Percentiles rank a stretch among this genome's conserved stretches.
Evolutionary conservation across 2,113 vertebrate genomes (phyloP).

Genomic region (Trematocara marginatum): DNA sequence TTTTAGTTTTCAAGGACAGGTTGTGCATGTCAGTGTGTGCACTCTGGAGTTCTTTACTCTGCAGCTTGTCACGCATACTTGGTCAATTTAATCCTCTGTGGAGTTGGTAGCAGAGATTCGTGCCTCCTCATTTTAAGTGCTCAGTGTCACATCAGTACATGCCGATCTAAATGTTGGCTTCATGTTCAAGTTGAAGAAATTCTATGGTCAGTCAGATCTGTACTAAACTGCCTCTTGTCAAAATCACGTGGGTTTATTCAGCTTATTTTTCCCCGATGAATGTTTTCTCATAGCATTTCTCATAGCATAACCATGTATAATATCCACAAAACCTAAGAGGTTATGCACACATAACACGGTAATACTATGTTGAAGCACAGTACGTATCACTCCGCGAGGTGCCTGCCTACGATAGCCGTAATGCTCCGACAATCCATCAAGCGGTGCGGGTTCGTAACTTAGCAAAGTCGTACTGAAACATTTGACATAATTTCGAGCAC

Average conservation of each 20-base stretch:
- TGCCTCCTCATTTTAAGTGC: conserved; percentile 51
- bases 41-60: conserved; percentile 47
- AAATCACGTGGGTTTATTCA: background rate
- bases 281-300: background rate
- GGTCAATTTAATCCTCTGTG: conserved; percentile 49
- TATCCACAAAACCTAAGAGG: too few relatives aligned
- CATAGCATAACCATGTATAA: too few relatives aligned
- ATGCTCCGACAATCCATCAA: too few relatives aligned
- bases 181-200: conserved; percentile 3
- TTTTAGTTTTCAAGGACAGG: conserved; percentile 57
- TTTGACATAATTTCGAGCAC: too few relatives aligned
- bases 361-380: too few relatives aligned
- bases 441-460: fast-evolving
- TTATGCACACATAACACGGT: too few relatives aligned
- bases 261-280: background rate
- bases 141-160: conserved; percentile 45
- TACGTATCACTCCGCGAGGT: too few relatives aligned
- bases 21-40: conserved; percentile 35
- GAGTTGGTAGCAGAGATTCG: conserved; percentile 36
- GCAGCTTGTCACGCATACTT: conserved; percentile 51
- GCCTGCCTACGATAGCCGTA: fast-evolving
- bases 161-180: conserved; percentile 23
- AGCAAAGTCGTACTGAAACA: fast-evolving
- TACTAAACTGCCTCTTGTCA: background rate
- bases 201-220: background rate